A percentile compares a stretch with the other conserved stretches of the same genome.
These are phyloP conservation scores for Grammomys surdaster DNA, from an alignment of 2,113 vertebrate species.

Conservation along the genomic window DNA sequence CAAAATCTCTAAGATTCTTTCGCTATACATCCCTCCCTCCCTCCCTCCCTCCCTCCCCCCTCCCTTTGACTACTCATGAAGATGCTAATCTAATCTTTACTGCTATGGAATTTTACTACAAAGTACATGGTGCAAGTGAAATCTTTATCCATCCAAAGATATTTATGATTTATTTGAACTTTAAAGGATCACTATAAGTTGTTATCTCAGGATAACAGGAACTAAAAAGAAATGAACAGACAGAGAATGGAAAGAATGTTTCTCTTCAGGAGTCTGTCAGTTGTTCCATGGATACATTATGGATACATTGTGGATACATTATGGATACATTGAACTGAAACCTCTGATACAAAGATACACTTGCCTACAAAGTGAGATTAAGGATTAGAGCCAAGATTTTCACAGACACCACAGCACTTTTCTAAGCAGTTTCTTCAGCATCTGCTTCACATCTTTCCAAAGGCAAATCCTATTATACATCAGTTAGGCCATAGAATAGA, in stretches of 20 bases:
- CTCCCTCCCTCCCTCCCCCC: not conserved
- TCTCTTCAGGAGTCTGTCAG: conserved; percentile 23
- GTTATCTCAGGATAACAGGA: not conserved
- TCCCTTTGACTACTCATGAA: not conserved
- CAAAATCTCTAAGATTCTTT: not conserved
- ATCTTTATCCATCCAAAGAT: not conserved
- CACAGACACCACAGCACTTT: not conserved
- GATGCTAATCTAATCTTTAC: conserved; percentile 11
- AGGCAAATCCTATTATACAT: not conserved
- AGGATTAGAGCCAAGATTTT: conserved; percentile 33
- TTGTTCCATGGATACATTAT: not conserved
- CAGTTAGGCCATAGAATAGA: not conserved
- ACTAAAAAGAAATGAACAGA: not conserved
- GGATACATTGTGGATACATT: too few species aligned
- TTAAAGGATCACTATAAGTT: not conserved
- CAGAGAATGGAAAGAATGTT: not conserved
- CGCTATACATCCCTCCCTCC: not conserved
- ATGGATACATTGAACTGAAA: conserved; percentile 9
- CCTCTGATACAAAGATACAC: not conserved
- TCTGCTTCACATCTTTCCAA: not conserved
- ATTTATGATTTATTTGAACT: not conserved
- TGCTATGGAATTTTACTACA: conserved; percentile 29
- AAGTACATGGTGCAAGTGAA: not conserved
- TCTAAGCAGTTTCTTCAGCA: not conserved
- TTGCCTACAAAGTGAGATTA: conserved; percentile 16